A percentile compares a stretch with the other conserved stretches of the same genome.
These are phyloP conservation scores for Esox lucius DNA, from an alignment of 2,797 vertebrate species.

Conservation along the genomic window DNA sequence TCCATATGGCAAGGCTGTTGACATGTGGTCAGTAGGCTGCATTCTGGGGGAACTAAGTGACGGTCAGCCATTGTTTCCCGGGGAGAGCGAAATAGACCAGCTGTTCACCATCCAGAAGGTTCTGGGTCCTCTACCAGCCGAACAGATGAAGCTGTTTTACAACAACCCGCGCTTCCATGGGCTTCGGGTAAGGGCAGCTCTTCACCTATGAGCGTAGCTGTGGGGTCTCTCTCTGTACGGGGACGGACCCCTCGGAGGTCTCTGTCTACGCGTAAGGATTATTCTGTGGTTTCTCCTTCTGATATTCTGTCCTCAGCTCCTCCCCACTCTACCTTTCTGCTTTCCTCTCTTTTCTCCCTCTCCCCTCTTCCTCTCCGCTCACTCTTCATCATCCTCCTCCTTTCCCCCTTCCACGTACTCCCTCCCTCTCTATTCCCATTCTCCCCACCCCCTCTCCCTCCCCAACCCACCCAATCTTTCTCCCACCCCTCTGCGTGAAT, in stretches of 20 bases:
- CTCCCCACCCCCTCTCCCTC: not conserved
- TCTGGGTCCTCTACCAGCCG: slow-evolving; percentile 92
- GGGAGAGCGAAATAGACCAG: slow-evolving; percentile 98
- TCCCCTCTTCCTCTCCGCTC: not conserved
- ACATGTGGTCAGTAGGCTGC: slow-evolving; percentile 99
- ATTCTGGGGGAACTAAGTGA: slow-evolving; percentile 97
- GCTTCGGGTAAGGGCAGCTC: slow-evolving; percentile 78
- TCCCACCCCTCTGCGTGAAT: not conserved
- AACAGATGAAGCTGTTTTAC: slow-evolving; percentile 99
- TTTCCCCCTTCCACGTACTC: not conserved
- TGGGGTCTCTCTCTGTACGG: no score
- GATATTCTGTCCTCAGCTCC: not conserved
- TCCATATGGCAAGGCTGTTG: slow-evolving; percentile 96
- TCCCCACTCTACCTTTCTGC: slow-evolving; percentile 12
- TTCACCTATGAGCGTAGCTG: no score
- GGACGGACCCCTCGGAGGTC: no score
- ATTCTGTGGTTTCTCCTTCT: not conserved
- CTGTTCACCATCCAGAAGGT: slow-evolving; percentile 99
- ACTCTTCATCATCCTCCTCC: not conserved
- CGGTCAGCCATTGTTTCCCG: slow-evolving; percentile 95
- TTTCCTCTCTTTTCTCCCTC: not conserved
- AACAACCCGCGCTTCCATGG: slow-evolving; percentile 98
- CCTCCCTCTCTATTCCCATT: not conserved
- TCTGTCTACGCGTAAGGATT: no score
- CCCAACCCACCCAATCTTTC: not conserved